These are phyloP conservation scores for Eugnorisma glareosa DNA, from an alignment of 2,888 invertebrate genomes.

Conservation along the genomic window DNA sequence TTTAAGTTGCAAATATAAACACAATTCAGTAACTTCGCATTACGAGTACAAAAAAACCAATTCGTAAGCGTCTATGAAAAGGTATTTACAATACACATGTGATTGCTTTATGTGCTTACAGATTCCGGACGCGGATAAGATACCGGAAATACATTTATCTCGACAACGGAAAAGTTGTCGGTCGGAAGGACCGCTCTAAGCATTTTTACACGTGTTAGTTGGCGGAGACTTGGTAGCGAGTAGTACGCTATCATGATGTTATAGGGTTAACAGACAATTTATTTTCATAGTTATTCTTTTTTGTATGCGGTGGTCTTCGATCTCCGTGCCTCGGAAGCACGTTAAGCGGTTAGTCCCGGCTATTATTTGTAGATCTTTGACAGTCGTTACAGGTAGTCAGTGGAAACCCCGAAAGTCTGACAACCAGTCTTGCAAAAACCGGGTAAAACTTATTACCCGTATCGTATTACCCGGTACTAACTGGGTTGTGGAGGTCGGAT, in stretches of 20 bases:
- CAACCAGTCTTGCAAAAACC: too few species aligned
- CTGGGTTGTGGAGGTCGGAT: too few species aligned
- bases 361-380: too few species aligned
- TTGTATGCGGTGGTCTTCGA: neutral
- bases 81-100: slow-evolving; percentile 44
- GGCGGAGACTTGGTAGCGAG: neutral
- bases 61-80: slow-evolving; percentile 30
- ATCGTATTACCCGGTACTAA: too few species aligned
- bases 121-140: slow-evolving; percentile 44
- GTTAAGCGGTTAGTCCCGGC: neutral
- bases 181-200: slow-evolving; percentile 15
- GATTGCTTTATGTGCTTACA: slow-evolving; percentile 41
- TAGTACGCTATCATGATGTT: slow-evolving; percentile 12
- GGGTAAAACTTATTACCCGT: too few species aligned
- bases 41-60: slow-evolving; percentile 25
- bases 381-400: too few species aligned
- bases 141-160: slow-evolving; percentile 58
- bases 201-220: slow-evolving; percentile 50
- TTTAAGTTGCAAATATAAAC: neutral
- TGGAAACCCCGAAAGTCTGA: too few species aligned
- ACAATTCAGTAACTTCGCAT: neutral
- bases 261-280: slow-evolving; percentile 8
- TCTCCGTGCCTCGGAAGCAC: too few species aligned
- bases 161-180: slow-evolving; percentile 40
- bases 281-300: slow-evolving; percentile 1